Evolutionary conservation across 2,888 invertebrate species (phyloP), one percentile per base, ranked within the genome.

Genomic region (Drosophila testacea): DNA sequence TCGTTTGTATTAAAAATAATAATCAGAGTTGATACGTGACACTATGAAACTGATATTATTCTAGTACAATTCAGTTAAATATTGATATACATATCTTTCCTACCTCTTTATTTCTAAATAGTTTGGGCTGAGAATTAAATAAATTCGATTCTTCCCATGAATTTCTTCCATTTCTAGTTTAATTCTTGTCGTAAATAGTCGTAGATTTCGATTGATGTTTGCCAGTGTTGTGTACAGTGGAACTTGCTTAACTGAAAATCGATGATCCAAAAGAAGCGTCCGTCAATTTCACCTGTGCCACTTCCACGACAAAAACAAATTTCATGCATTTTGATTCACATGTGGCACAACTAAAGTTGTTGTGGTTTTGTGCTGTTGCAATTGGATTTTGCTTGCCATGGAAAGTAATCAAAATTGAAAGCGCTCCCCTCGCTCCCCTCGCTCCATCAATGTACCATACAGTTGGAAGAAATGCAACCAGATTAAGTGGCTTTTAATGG

Each of bases 381-480:
- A 48, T 42, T 61, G 61, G 30, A 11, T 30, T 69, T 66, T 54
- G 57, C 36, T 68, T 72, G 71, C 50, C 66, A 85, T 82, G 83
- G 78, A 85, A 88, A 84, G 84, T 73, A 73, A 85, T 77, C 69
- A 73, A 79, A 71, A 69, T 73, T 73, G 75, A 74, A 68, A 74
- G 70, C 66, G 63, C 52, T 9, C 16, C 28, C 44, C 62, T 28
- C 7, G 22, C 39, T 7, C 61, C 9, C 36, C 39, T 7, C 61
- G 6, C 36, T 9, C 7, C 5, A 16, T 16, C 30, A 5, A 30
- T 7, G 30, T 30, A 4, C n/a, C n/a, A 28, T 2, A 22, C 30
- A 42, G 27, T 47, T 54, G 38, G 38, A 28, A 69, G 61, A 66
- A 77, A 60, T 63, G 68, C 68, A 64, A 50, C 42, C 44, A 34